A percentile compares a stretch with the other conserved stretches of the same genome.
Conservation (phyloP, 2,113 vertebrate genomes). For the Acrocephalus kingi region DNA sequence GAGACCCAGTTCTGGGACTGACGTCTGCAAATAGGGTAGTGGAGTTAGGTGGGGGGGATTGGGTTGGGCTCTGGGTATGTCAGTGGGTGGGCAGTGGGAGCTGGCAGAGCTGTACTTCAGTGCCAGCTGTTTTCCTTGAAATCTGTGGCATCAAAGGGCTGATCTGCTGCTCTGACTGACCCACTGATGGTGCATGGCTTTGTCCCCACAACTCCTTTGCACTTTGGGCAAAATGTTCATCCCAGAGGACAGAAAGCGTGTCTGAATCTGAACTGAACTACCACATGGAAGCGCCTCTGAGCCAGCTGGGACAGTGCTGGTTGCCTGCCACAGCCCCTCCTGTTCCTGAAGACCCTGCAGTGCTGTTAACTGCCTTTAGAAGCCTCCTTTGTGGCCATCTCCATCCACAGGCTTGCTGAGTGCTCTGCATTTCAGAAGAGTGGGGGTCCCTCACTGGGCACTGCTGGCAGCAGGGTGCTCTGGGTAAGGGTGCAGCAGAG, state of each 20-base stretch:
- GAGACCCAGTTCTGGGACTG: background rate
- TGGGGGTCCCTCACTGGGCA: background rate
- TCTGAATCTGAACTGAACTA: background rate
- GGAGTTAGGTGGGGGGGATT: background rate
- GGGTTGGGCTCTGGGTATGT: background rate
- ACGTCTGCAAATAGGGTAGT: background rate
- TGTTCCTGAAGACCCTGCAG: background rate
- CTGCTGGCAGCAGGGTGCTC: background rate
- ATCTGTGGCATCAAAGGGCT: background rate
- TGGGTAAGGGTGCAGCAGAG: background rate
- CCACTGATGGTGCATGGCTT: background rate
- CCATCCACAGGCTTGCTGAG: background rate
- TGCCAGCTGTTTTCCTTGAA: background rate
- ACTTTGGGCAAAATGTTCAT: background rate
- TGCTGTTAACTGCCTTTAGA: background rate
- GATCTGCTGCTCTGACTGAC: background rate
- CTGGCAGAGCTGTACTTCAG: background rate
- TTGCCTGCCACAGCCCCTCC: background rate
- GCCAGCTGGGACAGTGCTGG: background rate
- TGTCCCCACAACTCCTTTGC: background rate
- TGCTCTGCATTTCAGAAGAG: background rate
- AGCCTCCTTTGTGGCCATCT: background rate
- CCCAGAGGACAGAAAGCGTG: background rate
- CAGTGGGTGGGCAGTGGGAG: background rate
- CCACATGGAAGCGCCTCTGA: background rate